Conservation (phyloP, 2,113 vertebrate genomes). For the Gasterosteus aculeatus region DNA sequence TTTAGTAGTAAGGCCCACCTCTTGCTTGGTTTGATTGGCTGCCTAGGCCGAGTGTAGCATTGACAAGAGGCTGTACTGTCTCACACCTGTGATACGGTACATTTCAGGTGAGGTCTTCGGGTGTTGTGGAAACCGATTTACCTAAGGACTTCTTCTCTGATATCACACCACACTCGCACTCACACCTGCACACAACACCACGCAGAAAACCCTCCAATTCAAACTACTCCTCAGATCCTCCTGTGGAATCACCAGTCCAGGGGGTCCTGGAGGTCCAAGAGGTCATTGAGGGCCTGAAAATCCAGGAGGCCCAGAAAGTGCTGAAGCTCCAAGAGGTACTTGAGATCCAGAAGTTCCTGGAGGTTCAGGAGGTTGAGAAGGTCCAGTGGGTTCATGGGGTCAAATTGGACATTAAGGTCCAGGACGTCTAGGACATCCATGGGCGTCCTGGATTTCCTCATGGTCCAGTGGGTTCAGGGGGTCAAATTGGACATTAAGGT, state of each 20-base stretch:
- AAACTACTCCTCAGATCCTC: not conserved
- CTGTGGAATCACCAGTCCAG: constrained; percentile 28
- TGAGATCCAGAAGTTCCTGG: too few species aligned
- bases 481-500: not conserved
- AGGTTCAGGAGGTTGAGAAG: too few species aligned
- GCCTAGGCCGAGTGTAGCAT: too few species aligned
- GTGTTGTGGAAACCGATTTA: too few species aligned
- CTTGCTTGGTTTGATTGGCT: too few species aligned
- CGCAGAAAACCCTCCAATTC: not conserved
- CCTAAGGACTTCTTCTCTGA: not conserved
- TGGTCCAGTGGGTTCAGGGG: not conserved
- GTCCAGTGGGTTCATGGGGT: too few species aligned
- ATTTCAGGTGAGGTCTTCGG: not conserved
- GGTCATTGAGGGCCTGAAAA: not conserved
- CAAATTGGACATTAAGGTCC: too few species aligned
- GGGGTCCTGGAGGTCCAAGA: not conserved
- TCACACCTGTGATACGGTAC: not conserved
- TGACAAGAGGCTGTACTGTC: too few species aligned
- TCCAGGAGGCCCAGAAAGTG: constrained; percentile 1
- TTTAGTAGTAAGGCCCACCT: too few species aligned
- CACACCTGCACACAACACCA: constrained; percentile 35
- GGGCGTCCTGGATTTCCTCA: too few species aligned
- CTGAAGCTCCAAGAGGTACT: too few species aligned
- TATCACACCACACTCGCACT: not conserved
- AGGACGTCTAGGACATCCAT: too few species aligned